Evolutionary conservation across 2,888 invertebrate species (phyloP).

Genomic region (Conops quadrifasciatus): DNA sequence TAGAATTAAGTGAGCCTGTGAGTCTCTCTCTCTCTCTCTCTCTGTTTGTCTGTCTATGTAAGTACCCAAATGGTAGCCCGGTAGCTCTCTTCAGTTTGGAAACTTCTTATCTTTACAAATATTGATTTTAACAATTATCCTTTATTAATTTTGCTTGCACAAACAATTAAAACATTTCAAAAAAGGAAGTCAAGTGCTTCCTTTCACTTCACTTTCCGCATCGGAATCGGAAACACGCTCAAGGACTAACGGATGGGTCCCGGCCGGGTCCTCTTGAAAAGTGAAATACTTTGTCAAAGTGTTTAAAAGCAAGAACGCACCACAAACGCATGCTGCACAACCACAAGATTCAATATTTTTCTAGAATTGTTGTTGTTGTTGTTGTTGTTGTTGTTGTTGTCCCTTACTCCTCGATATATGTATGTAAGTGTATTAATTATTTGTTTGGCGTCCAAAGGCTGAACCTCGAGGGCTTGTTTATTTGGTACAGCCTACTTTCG

Average conservation of each 20-base stretch:
- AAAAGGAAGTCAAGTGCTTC: constrained; percentile 9
- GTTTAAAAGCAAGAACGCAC: background rate
- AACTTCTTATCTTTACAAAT: background rate
- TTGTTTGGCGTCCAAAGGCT: constrained; percentile 51
- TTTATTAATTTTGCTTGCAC: background rate
- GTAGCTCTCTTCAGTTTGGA: background rate
- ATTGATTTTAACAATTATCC: constrained; percentile 3
- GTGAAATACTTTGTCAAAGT: background rate
- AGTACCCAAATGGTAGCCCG: too few relatives aligned
- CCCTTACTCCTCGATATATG: background rate
- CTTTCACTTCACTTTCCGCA: background rate
- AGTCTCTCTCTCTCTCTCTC: too few relatives aligned
- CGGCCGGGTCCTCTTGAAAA: background rate
- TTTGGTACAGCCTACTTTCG: constrained; percentile 54
- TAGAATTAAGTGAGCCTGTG: too few relatives aligned
- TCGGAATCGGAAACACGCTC: background rate
- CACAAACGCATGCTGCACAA: background rate
- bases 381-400: background rate
- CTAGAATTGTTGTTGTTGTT: background rate
- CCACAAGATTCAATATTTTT: background rate
- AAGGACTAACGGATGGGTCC: background rate
- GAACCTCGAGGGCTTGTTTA: constrained; percentile 44
- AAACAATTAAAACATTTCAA: background rate
- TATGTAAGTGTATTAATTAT: constrained; percentile 39
- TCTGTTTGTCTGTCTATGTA: too few relatives aligned